Conservation (phyloP, 2,888 invertebrate species). For the Argyra leucocephala region DNA sequence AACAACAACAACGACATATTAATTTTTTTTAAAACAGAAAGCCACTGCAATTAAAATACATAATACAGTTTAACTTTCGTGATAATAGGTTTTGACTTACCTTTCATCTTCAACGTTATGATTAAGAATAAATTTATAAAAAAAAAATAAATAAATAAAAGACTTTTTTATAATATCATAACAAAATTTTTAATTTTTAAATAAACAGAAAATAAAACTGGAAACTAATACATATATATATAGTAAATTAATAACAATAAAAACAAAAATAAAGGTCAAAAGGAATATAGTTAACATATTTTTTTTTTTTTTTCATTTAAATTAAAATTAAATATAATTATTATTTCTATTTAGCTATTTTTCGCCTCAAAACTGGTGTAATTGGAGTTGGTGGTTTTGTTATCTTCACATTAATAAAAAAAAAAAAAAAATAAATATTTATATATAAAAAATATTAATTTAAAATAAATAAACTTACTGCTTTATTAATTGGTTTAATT, state of each 20-base stretch:
- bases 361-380: slow-evolving; percentile 37
- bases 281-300: slow-evolving; percentile 6
- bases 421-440: background rate
- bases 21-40: too few species aligned
- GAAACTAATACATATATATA: background rate
- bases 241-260: background rate
- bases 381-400: slow-evolving; percentile 40
- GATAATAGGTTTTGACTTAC: too few species aligned
- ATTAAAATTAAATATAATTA: background rate
- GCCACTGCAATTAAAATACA: too few species aligned
- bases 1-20: too few species aligned
- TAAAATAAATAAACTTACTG: slow-evolving; percentile 25
- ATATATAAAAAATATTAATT: background rate
- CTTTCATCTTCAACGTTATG: too few species aligned
- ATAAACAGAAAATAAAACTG: too few species aligned
- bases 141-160: too few species aligned
- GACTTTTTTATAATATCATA: too few species aligned
- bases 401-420: slow-evolving; percentile 28
- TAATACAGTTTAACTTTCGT: too few species aligned
- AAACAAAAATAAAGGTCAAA: background rate
- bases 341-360: slow-evolving; percentile 20
- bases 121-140: too few species aligned
- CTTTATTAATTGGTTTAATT: slow-evolving; percentile 36
- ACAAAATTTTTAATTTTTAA: too few species aligned
- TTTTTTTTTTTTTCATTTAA: background rate